These are phyloP conservation scores for Erpetoichthys calabaricus DNA, from an alignment of 2,797 vertebrate species.

Conservation along the genomic window DNA sequence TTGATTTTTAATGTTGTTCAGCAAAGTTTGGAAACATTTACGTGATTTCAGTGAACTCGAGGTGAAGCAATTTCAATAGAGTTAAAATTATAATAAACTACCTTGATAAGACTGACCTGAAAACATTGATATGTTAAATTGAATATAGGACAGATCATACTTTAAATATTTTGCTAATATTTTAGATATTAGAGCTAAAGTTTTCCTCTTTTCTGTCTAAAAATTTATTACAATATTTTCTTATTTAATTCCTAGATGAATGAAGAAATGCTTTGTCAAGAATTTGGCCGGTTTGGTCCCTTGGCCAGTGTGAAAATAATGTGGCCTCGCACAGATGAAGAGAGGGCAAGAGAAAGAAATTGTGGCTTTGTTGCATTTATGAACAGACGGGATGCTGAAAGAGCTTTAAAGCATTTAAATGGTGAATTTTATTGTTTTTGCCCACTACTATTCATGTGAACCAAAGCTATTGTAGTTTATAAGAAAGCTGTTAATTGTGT, in stretches of 20 bases:
- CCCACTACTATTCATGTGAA: too few species aligned
- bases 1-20: too few species aligned
- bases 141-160: too few species aligned
- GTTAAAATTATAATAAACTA: too few species aligned
- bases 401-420: slow-evolving; percentile 91
- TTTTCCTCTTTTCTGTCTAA: neutral
- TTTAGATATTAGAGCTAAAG: neutral
- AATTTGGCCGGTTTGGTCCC: slow-evolving; percentile 93
- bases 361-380: slow-evolving; percentile 98
- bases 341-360: slow-evolving; percentile 92
- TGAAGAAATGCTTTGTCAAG: slow-evolving; percentile 97
- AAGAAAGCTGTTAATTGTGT: too few species aligned
- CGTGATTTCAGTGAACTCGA: too few species aligned
- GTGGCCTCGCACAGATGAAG: slow-evolving; percentile 98
- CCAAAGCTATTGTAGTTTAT: too few species aligned
- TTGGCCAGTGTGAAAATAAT: slow-evolving; percentile 98
- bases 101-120: too few species aligned
- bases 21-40: too few species aligned
- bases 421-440: slow-evolving; percentile 43
- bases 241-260: slow-evolving; percentile 68
- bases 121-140: too few species aligned
- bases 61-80: too few species aligned
- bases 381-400: slow-evolving; percentile 95
- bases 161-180: too few species aligned
- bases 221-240: neutral